These are phyloP conservation scores for Selenia dentaria DNA, from an alignment of 2,888 invertebrate genomes.

Conservation along the genomic window DNA sequence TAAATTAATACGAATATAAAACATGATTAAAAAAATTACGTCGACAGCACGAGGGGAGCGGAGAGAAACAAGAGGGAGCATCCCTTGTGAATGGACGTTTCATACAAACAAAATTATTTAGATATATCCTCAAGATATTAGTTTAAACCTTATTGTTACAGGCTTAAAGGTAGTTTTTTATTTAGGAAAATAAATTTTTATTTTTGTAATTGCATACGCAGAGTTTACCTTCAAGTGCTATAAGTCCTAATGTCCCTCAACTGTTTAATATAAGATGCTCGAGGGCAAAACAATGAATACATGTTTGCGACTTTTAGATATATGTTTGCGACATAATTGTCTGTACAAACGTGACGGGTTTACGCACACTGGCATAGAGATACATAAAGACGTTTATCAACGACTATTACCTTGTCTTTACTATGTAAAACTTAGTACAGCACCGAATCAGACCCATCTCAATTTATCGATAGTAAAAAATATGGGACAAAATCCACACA, in stretches of 20 bases:
- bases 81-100: slow-evolving; percentile 68
- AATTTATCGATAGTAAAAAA: too few relatives aligned
- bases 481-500: too few relatives aligned
- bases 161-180: slow-evolving; percentile 28
- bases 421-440: too few relatives aligned
- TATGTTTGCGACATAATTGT: too few relatives aligned
- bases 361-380: too few relatives aligned
- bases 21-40: slow-evolving; percentile 84
- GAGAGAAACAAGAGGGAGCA: slow-evolving; percentile 55
- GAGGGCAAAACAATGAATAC: slow-evolving; percentile 77
- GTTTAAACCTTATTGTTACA: slow-evolving; percentile 33
- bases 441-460: too few relatives aligned
- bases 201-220: slow-evolving; percentile 66
- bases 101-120: slow-evolving; percentile 38
- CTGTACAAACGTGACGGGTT: too few relatives aligned
- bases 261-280: slow-evolving; percentile 72
- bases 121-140: neutral
- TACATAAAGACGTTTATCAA: too few relatives aligned
- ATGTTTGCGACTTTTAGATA: slow-evolving; percentile 67
- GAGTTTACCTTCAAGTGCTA: slow-evolving; percentile 76
- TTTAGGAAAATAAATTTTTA: slow-evolving; percentile 27
- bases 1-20: slow-evolving; percentile 83
- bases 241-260: slow-evolving; percentile 78
- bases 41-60: slow-evolving; percentile 60
- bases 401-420: too few relatives aligned